Evolutionary conservation across 2,113 vertebrate genomes (phyloP), one percentile per base, ranked within the genome.

Genomic region (Diadophis punctatus): DNA sequence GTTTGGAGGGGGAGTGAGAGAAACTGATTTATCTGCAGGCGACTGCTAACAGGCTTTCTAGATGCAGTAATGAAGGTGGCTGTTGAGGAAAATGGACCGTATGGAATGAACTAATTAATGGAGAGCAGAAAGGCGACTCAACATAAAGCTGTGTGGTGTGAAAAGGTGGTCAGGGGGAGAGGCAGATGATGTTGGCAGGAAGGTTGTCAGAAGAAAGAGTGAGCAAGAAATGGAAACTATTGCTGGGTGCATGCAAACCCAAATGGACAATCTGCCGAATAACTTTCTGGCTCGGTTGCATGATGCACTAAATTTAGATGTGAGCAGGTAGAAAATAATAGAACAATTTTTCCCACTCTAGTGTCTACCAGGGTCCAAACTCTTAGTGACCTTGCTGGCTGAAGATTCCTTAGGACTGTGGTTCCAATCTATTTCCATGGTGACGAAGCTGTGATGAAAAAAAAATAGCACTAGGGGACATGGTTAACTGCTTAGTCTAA

Each of bases 11-110:
- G 11, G 16, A 22, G 55, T 4, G 39, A 9, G 27, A 20, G 87
- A 60, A 34, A 0, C 10, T 1, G 94, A 90, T 63, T 1, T 52
- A 90, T 93, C 0, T 5, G 90, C 58, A 60, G 87, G 88, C 90
- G 30, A 58, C 49, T 80, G 91, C 80, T 48, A 30, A 23, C 4
- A 88, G 87, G 93, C 53, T 91, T 55, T 53, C 22, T 3, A 12
- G 88, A 4, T 48, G 34, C 90, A 3, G 43, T 80, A 48, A 84
- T 39, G 60, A 55, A 56, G 86, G 51, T 27, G 80, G 80, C 30
- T 39, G 18, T 90, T 58, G 80, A 90, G 93, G 90, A 89, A 93
- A 89, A 55, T 7, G 34, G 80, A 63, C 86, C n/a, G 14, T n/a
- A 30, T 30, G 9, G 22, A 53, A 60, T 49, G 8, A 43, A 46